A percentile compares a stretch with the other conserved stretches of the same genome.
phyloP scores from a whole-genome alignment of 2,797 vertebrate genomes.

The Smutsia gigantea region DNA sequence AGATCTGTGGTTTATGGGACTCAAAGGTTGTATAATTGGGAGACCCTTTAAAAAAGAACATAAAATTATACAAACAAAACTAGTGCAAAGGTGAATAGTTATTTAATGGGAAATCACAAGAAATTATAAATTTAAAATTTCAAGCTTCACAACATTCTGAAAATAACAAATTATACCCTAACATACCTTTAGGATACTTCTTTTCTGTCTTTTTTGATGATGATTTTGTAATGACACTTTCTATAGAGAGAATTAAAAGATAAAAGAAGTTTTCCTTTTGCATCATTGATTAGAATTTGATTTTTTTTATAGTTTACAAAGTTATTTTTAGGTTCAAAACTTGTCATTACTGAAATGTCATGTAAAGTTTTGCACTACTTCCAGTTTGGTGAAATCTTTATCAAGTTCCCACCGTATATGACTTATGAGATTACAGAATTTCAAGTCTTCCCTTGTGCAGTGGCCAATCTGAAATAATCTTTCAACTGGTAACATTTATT shows the following conservation, averaged over 20 bases:
- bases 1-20: background rate
- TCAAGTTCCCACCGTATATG: background rate
- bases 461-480: background rate
- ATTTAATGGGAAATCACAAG: background rate
- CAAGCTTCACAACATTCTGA: background rate
- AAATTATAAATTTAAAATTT: background rate
- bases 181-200: background rate
- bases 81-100: background rate
- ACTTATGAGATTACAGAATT: background rate
- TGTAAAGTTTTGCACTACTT: background rate
- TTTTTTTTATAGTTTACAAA: slow-evolving; percentile 3
- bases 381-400: background rate
- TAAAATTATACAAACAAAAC: background rate
- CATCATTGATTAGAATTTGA: background rate
- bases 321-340: slow-evolving; percentile 23
- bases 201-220: background rate
- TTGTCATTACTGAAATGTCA: background rate
- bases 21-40: background rate
- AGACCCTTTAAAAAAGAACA: background rate
- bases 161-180: background rate
- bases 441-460: background rate
- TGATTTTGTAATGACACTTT: slow-evolving; percentile 2
- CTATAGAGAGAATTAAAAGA: background rate
- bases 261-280: background rate
- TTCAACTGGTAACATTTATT: background rate